Base-by-base conservation (phyloP, 2,888 invertebrate genomes). In the Parapristionchus giblindavisi region DNA sequence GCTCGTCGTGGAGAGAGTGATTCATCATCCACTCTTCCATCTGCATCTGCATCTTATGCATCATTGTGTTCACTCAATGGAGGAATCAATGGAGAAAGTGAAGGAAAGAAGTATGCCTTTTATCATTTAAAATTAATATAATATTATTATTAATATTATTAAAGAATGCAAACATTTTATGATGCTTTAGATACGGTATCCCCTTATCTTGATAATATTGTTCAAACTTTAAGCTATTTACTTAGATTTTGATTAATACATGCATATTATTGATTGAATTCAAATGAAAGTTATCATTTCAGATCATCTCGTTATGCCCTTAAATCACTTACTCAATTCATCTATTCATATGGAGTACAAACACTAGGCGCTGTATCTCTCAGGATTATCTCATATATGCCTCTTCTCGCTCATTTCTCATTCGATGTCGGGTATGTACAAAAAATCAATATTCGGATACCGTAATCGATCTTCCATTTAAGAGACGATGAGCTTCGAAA, bases 371-470 rank as follows among this genome's bases (percentile, higher is more conserved):
- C 79, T 14, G 73, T 77, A 32, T 78, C 77, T 17, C 77, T 77
- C 21, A 68, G 72, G 24, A 76, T 85, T 40, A 74, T 86, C 48
- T 75, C 77, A 40, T 73, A 85, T 51, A 71, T 87, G 27, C 88
- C 88, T n/a, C 70, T 88, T 38, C 80, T 90, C 76, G 89, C 89
- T 78, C 88, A 89, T 63, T 91, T 93, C 81, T 93, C 93, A 85
- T 93, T 92, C 83, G 93, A 93, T 82, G 93, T 93, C 24, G 82
- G 78, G 85, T 85, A 51, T 71, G 80, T n/a, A 24, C 38, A n/a
- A 56, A 6, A 6, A n/a, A 40, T 24, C 43, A 17, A 27, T 48
- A 21, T 52, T 52, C 4, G 24, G 24, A 52, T 8, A n/a, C 6
- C 24, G 4, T 8, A 38, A 36, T 38, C 27, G 17, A 29, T 27